Evolutionary conservation across 2,888 invertebrate genomes (phyloP).

Genomic region (Caradrina clavipalpis): DNA sequence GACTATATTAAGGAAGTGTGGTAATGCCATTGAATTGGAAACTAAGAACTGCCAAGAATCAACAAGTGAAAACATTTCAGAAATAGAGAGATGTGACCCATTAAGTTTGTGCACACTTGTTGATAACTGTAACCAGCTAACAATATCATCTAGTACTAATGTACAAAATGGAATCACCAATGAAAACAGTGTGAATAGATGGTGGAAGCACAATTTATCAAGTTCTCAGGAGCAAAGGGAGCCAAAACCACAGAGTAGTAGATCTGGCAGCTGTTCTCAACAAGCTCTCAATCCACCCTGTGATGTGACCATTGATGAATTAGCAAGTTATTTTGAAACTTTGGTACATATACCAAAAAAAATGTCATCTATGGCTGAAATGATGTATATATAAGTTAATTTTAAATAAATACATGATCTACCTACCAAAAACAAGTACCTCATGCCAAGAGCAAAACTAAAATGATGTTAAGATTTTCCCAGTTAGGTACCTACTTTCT

Average conservation of each 20-base stretch:
- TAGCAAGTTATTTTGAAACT: slow-evolving; percentile 98
- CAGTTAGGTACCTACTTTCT: not conserved
- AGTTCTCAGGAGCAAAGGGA: slow-evolving; percentile 71
- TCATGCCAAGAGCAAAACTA: not conserved
- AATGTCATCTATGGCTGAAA: slow-evolving; percentile 99
- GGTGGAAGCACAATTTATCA: slow-evolving; percentile 79
- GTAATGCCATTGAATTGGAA: slow-evolving; percentile 59
- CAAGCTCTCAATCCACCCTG: slow-evolving; percentile 94
- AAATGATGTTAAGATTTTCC: slow-evolving; percentile 6
- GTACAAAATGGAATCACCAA: slow-evolving; percentile 59
- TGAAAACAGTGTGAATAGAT: slow-evolving; percentile 71
- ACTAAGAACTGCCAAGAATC: slow-evolving; percentile 64
- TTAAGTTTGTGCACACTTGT: slow-evolving; percentile 83
- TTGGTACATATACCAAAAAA: slow-evolving; percentile 99
- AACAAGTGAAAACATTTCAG: slow-evolving; percentile 61
- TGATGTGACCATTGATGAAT: slow-evolving; percentile 98
- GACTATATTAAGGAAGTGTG: slow-evolving; percentile 83
- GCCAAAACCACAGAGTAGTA: slow-evolving; percentile 74
- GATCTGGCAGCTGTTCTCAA: slow-evolving; percentile 93
- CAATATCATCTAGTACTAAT: slow-evolving; percentile 77
- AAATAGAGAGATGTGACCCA: slow-evolving; percentile 71
- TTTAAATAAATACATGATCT: slow-evolving; percentile 7
- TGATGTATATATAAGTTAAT: slow-evolving; percentile 96
- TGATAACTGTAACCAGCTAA: slow-evolving; percentile 85
- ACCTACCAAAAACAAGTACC: slow-evolving; percentile 20